phyloP scores from a whole-genome alignment of 2,888 invertebrate genomes.

The Eupithecia exiguata region DNA sequence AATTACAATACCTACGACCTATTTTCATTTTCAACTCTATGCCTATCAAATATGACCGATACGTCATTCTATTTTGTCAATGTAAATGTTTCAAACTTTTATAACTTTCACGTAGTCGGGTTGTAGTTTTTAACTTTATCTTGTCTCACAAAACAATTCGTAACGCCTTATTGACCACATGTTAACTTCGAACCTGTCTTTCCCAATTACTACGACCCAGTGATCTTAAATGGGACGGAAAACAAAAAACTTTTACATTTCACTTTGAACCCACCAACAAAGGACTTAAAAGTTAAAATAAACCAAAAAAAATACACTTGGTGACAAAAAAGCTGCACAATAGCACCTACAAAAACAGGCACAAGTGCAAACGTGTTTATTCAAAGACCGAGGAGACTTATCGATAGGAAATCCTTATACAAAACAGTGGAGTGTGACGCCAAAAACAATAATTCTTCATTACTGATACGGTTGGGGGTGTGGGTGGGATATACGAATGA shows the following conservation, averaged over 20 bases:
- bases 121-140: no score
- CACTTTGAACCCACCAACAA: slow-evolving; percentile 27
- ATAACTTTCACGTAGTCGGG: no score
- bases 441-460: slow-evolving; percentile 82
- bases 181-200: slow-evolving; percentile 37
- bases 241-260: slow-evolving; percentile 28
- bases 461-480: slow-evolving; percentile 65
- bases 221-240: slow-evolving; percentile 39
- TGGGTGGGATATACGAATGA: slow-evolving; percentile 44
- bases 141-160: slow-evolving; percentile 34
- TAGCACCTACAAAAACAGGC: slow-evolving; percentile 58
- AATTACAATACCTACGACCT: no score
- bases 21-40: no score
- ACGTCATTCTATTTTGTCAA: no score
- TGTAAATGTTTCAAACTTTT: no score
- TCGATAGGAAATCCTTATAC: slow-evolving; percentile 76
- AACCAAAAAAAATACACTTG: slow-evolving; percentile 43
- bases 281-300: slow-evolving; percentile 28
- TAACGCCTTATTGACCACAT: slow-evolving; percentile 39
- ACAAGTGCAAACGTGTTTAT: slow-evolving; percentile 77
- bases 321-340: slow-evolving; percentile 48
- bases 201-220: slow-evolving; percentile 47
- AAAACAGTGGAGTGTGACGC: slow-evolving; percentile 78
- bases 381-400: slow-evolving; percentile 71
- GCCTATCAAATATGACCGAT: no score